These are phyloP conservation scores for Leptocoma aspasia DNA, from an alignment of 2,113 vertebrate species.

Conservation along the genomic window DNA sequence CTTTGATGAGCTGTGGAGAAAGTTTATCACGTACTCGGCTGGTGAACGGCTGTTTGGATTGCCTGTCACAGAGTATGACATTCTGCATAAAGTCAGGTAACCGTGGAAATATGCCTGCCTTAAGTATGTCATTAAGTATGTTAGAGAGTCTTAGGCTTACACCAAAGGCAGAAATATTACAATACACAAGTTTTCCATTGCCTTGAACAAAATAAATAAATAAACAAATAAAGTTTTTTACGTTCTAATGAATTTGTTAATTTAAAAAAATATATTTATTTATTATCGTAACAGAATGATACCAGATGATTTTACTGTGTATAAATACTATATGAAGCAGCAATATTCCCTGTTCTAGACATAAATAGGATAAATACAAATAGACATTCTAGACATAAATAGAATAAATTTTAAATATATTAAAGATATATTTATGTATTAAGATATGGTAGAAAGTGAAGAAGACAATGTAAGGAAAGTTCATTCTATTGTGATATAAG, in stretches of 20 bases:
- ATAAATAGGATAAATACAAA: no score
- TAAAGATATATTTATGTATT: neutral
- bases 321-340: neutral
- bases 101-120: neutral
- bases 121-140: neutral
- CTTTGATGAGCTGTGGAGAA: slow-evolving; percentile 79
- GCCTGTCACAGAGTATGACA: slow-evolving; percentile 75
- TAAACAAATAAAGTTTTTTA: neutral
- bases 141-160: neutral
- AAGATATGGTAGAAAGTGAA: neutral
- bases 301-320: neutral
- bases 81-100: slow-evolving; percentile 76
- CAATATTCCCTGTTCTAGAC: neutral
- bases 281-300: neutral
- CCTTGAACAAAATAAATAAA: neutral
- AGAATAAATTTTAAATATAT: neutral
- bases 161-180: neutral
- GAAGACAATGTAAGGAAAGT: neutral
- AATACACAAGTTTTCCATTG: neutral
- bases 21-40: slow-evolving; percentile 74
- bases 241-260: neutral
- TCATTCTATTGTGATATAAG: neutral
- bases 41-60: slow-evolving; percentile 78
- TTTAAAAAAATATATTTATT: neutral
- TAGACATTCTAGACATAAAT: neutral